Evolutionary conservation across 2,888 invertebrate genomes (phyloP), one percentile per base, ranked within the genome.

Genomic region (Drosophila antonietae): DNA sequence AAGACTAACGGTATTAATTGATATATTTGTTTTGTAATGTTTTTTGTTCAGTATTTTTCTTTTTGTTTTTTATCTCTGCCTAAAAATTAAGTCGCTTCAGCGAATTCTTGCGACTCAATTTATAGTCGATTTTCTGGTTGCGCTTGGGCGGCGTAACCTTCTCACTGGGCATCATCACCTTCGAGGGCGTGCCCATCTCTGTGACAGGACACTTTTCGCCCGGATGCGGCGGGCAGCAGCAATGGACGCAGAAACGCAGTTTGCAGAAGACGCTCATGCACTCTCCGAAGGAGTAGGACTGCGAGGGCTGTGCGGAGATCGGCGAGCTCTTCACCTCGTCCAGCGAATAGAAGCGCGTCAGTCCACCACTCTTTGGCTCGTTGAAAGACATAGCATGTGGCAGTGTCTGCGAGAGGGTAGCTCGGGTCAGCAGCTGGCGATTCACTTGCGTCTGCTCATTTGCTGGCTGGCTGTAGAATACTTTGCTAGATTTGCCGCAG

Each of bases 181-280:
- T 91, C 0, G 92, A 90, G 7, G 91, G 91, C 14, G 91, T 91
- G 43, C 86, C 83, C 39, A 91, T 76, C 12, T 87, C 84, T 8
- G 84, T 86, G 60, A 91, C 69, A 31, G 77, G 79, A 51, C 91
- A 91, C 18, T 76, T 84, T 39, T 69, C 63, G 23, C 89, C 91
- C 1, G 89, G 92, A 86, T 91, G 91, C 55, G 90, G 86, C 15
- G 80, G 78, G 41, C 83, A 82, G n/a, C 74, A 76, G 65, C 91
- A 91, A 28, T 88, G 80, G 1, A 83, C 49, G 55, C 91, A 91
- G 51, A 91, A 91, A 5, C 80, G 80, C 62, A 82, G 91, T 41
- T 77, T 78, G 61, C 91, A 91, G 3, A 58, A 41, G 4, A 81
- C 65, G 28, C 90, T 80, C 2, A 79, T 90, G 69, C 90, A 90